phyloP scores from a whole-genome alignment of 2,888 invertebrate genomes.

The Nomada goodeniana region DNA sequence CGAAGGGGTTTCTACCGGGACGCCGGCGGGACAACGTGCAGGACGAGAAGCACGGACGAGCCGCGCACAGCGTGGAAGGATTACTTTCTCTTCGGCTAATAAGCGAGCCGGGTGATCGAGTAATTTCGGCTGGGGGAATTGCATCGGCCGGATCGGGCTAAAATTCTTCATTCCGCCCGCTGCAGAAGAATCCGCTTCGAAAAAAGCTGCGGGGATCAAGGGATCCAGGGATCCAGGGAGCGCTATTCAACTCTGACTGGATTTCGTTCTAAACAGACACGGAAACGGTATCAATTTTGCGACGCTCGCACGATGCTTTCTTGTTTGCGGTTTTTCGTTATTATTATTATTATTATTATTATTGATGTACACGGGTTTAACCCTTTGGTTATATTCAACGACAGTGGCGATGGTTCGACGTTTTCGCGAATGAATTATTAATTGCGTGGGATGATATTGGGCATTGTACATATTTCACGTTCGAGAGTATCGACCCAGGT shows the following conservation, averaged over 20 bases:
- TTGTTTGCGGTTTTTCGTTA: neutral
- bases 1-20: neutral
- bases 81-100: conserved; percentile 55
- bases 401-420: too few relatives aligned
- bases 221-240: neutral
- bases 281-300: neutral
- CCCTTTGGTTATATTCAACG: too few relatives aligned
- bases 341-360: too few relatives aligned
- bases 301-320: neutral
- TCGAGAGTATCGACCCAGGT: neutral
- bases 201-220: conserved; percentile 18
- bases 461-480: neutral
- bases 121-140: conserved; percentile 51
- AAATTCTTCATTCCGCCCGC: conserved; percentile 41
- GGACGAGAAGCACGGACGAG: neutral
- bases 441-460: neutral
- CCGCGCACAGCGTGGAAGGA: neutral
- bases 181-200: conserved; percentile 14
- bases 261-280: conserved; percentile 1
- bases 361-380: too few relatives aligned
- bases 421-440: neutral
- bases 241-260: neutral
- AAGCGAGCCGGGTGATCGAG: conserved; percentile 57
- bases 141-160: conserved; percentile 41
- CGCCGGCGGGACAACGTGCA: neutral